Percentiles rank a stretch among this genome's conserved stretches.
Evolutionary conservation across 2,888 invertebrate species (phyloP).

Genomic region (Tuberolachnus salignus): DNA sequence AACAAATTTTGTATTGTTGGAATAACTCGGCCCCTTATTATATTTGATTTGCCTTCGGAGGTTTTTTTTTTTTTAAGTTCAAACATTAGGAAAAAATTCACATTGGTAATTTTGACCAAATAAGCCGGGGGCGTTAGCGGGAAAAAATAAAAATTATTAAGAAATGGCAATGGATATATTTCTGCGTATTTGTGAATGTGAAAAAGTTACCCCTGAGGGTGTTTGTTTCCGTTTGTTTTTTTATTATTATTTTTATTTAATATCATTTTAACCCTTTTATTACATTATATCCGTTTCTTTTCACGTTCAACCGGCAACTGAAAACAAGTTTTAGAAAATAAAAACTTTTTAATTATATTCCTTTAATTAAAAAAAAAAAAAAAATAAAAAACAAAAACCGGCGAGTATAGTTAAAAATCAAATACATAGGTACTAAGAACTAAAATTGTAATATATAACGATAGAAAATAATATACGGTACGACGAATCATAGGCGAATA

Average conservation of each 20-base stretch:
- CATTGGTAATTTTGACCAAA: slow-evolving; percentile 48
- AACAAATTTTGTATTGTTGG: slow-evolving; percentile 30
- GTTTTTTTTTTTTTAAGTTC: slow-evolving; percentile 30
- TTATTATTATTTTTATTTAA: too few species aligned
- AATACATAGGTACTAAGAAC: slow-evolving; percentile 16
- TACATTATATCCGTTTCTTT: slow-evolving; percentile 42
- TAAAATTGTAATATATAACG: background rate
- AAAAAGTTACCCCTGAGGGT: slow-evolving; percentile 49
- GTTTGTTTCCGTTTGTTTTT: slow-evolving; percentile 41
- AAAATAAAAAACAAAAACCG: slow-evolving; percentile 43
- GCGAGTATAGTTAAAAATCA: slow-evolving; percentile 27
- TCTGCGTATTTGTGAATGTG: slow-evolving; percentile 36
- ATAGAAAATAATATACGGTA: background rate
- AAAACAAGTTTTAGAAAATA: slow-evolving; percentile 39
- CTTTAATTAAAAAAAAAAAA: slow-evolving; percentile 45
- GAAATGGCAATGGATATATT: slow-evolving; percentile 49
- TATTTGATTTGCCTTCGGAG: slow-evolving; percentile 46
- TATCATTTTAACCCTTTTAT: slow-evolving; percentile 55
- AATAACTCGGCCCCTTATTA: background rate
- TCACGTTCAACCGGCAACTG: slow-evolving; percentile 32
- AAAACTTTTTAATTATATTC: slow-evolving; percentile 54
- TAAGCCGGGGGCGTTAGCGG: slow-evolving; percentile 39
- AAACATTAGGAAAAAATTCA: slow-evolving; percentile 48
- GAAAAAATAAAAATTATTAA: slow-evolving; percentile 45
- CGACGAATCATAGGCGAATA: too few species aligned